Evolutionary conservation across 1,140 invertebrate genomes (phyloP).

Genomic region (Leptinotarsa defecta): DNA sequence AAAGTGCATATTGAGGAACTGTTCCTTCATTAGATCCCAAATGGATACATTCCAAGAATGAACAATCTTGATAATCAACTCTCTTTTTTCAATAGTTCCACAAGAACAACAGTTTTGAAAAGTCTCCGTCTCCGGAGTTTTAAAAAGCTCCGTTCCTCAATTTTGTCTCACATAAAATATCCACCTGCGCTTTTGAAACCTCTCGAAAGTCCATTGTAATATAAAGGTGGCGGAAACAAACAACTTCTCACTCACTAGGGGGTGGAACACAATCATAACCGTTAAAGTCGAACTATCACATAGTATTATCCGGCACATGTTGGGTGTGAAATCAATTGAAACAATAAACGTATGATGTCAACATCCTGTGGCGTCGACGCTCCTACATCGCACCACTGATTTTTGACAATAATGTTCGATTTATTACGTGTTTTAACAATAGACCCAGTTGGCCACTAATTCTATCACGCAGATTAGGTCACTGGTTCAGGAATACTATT

Average conservation of each 20-base stretch:
- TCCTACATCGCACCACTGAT: conserved; percentile 12
- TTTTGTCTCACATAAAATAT: not conserved
- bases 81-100: too few relatives aligned
- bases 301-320: conserved; percentile 1
- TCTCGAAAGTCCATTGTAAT: too few relatives aligned
- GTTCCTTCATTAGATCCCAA: too few relatives aligned
- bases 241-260: too few relatives aligned
- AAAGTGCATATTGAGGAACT: too few relatives aligned
- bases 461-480: not conserved
- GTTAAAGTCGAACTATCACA: not conserved
- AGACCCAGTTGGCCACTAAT: conserved; percentile 7
- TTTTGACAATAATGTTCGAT: conserved; percentile 12
- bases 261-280: not conserved
- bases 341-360: conserved; percentile 17
- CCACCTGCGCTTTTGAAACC: too few relatives aligned
- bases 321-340: conserved; percentile 19
- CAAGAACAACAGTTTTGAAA: too few relatives aligned
- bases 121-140: too few relatives aligned
- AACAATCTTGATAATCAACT: too few relatives aligned
- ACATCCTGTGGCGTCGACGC: conserved; percentile 13
- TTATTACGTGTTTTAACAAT: conserved; percentile 17
- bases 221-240: too few relatives aligned
- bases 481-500: not conserved
- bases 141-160: too few relatives aligned
- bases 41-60: too few relatives aligned